Base-by-base conservation (phyloP, 2,797 vertebrate genomes). In the Xenentodon cancila region DNA sequence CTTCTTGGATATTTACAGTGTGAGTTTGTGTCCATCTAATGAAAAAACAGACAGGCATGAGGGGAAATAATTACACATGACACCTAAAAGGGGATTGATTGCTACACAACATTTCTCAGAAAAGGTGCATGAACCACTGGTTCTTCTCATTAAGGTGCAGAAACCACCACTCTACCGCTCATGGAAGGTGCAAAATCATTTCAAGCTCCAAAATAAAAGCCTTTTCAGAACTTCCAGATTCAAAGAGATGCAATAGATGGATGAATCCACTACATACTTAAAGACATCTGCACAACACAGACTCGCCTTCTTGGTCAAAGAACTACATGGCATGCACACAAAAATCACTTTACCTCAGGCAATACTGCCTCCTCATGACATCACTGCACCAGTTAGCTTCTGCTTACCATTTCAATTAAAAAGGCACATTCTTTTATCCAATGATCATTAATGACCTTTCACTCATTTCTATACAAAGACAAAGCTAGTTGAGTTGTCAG, bases 121-220 rank as follows among this genome's bases (percentile, higher is more conserved):
- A 85, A 90, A 91, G 86, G 90, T 92, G 91, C 91, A 83, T 74
- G 82, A 89, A 91, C 85, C 90, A 73, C 75, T 85, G 84, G 81
- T 89, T 92, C 87, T 84, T 90, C 84, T 91, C 88, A 65, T 70
- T 90, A 93, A 93, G 90, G 92, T 93, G 92, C 90, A 82, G 70
- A 78, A 85, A 80, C 67, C 69, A 82, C 84, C 73, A 64, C 59
- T 71, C 72, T 73, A 82, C 63, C 75, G 66, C 75, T 78, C 69
- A 56, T 49, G 66, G 78, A 89, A 85, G 88, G 81, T 89, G 79
- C 87, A 83, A 87, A 86, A 85, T 80, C 64, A 70, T 77, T 59
- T 68, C 64, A 72, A 81, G 80, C 68, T 72, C 53, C 57, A 63
- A 81, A 75, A 60, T 44, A 71, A 64, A 82, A 63, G 34, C 17